phyloP scores from a whole-genome alignment of 2,888 invertebrate genomes.

The Tetranychus piercei region DNA sequence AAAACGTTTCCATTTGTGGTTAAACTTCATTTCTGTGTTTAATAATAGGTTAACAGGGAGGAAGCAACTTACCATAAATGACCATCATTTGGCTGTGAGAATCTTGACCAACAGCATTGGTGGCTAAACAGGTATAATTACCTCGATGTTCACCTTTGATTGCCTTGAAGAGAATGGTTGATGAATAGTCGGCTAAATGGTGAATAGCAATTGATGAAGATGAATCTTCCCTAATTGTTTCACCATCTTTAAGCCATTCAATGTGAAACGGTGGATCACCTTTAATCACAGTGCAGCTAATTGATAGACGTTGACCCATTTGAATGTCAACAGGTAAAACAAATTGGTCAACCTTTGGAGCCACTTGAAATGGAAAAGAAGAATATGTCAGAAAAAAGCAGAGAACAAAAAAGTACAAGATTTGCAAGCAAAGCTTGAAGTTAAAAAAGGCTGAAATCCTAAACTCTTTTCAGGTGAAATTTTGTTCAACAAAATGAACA shows the following conservation, averaged over 20 bases:
- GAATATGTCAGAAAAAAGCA: not conserved
- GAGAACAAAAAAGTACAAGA: too few relatives aligned
- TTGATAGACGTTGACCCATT: constrained; percentile 66
- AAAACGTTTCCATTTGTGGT: not conserved
- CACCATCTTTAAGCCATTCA: constrained; percentile 64
- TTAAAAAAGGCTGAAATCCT: not conserved
- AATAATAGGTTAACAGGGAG: not conserved
- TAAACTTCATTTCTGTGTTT: not conserved
- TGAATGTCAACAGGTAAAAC: constrained; percentile 58
- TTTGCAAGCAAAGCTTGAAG: not conserved
- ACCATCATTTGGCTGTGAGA: constrained; percentile 14
- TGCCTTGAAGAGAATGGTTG: constrained; percentile 17
- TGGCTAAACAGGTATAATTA: constrained; percentile 20
- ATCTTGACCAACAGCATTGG: constrained; percentile 19
- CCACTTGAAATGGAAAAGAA: not conserved
- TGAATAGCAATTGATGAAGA: constrained; percentile 8
- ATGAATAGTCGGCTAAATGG: constrained; percentile 17
- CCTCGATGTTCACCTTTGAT: constrained; percentile 17
- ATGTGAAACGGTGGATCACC: constrained; percentile 80
- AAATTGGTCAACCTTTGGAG: constrained; percentile 49
- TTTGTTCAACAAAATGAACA: not conserved
- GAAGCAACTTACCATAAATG: constrained; percentile 15
- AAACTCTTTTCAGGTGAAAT: not conserved
- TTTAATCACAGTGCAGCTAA: constrained; percentile 73
- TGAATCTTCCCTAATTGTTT: constrained; percentile 18